Conservation (phyloP, 1,140 invertebrate species). For the Halictus rubicundus region DNA sequence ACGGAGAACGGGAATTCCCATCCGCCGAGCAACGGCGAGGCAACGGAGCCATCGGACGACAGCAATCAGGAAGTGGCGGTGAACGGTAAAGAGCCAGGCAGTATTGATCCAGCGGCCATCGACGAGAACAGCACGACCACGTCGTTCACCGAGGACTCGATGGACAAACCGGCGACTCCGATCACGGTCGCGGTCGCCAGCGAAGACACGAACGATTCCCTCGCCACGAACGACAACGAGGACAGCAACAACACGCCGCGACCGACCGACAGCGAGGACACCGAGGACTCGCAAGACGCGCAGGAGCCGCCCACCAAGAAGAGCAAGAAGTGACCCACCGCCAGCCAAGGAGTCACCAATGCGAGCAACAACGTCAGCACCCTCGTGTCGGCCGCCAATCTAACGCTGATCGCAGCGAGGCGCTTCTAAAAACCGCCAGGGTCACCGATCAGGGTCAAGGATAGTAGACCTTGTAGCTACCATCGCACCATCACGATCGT, state of each 20-base stretch:
- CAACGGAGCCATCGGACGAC: slow-evolving; percentile 80
- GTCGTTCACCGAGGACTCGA: slow-evolving; percentile 87
- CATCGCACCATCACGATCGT: slow-evolving; percentile 43
- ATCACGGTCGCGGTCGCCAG: slow-evolving; percentile 71
- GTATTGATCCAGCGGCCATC: slow-evolving; percentile 74
- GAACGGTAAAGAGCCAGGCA: slow-evolving; percentile 71
- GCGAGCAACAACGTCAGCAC: slow-evolving; percentile 66
- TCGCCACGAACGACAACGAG: slow-evolving; percentile 74
- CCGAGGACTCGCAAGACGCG: slow-evolving; percentile 76
- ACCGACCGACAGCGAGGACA: slow-evolving; percentile 78
- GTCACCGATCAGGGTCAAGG: slow-evolving; percentile 54
- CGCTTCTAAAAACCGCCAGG: slow-evolving; percentile 68
- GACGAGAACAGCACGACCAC: slow-evolving; percentile 83
- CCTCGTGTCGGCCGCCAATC: slow-evolving; percentile 71
- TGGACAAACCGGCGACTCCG: slow-evolving; percentile 82
- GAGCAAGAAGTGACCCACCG: slow-evolving; percentile 78
- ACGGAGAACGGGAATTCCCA: slow-evolving; percentile 82
- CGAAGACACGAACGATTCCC: slow-evolving; percentile 77
- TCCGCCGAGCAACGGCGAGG: slow-evolving; percentile 75
- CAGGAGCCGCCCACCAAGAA: slow-evolving; percentile 78
- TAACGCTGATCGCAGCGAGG: slow-evolving; percentile 73
- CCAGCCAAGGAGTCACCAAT: slow-evolving; percentile 54
- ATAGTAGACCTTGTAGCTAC: slow-evolving; percentile 53
- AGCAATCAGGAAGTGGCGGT: slow-evolving; percentile 80
- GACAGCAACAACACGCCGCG: slow-evolving; percentile 77